Percentiles rank a stretch among this genome's conserved stretches.
Evolutionary conservation across 1,140 invertebrate genomes (phyloP).

Genomic region (Euwallacea fornicatus): DNA sequence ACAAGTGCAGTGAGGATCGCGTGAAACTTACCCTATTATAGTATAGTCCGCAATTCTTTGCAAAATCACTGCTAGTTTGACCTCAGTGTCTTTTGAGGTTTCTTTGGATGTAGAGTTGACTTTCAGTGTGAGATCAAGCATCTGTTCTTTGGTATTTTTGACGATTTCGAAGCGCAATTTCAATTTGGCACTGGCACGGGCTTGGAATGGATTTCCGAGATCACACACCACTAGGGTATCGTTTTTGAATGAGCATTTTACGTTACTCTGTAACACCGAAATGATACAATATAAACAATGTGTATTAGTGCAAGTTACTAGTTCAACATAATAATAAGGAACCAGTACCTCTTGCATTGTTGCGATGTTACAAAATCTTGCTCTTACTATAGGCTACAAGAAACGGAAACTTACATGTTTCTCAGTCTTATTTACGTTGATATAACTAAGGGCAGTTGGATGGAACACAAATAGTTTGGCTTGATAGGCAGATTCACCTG

Average conservation of each 20-base stretch:
- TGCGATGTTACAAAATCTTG: no score
- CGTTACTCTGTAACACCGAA: slow-evolving; percentile 34
- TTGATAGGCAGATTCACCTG: slow-evolving; percentile 89
- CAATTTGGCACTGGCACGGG: slow-evolving; percentile 61
- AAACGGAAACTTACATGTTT: no score
- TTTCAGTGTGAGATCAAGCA: slow-evolving; percentile 72
- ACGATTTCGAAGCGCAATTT: slow-evolving; percentile 79
- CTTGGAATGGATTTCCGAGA: slow-evolving; percentile 87
- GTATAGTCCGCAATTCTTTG: slow-evolving; percentile 80
- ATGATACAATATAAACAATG: background rate
- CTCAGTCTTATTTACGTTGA: slow-evolving; percentile 48
- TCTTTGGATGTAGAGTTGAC: slow-evolving; percentile 87
- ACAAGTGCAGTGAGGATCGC: background rate
- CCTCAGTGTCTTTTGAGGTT: slow-evolving; percentile 60
- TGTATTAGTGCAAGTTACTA: background rate
- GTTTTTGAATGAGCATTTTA: slow-evolving; percentile 70
- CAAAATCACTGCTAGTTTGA: slow-evolving; percentile 64
- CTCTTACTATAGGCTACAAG: no score
- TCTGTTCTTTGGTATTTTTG: slow-evolving; percentile 67
- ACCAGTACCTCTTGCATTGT: no score
- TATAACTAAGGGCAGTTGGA: slow-evolving; percentile 77
- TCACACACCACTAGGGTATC: slow-evolving; percentile 75
- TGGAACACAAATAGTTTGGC: slow-evolving; percentile 80
- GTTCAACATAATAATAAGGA: no score
- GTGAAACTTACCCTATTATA: slow-evolving; percentile 69